Evolutionary conservation across 2,797 vertebrate species (phyloP).

Genomic region (Otolemur crassicaudatus): DNA sequence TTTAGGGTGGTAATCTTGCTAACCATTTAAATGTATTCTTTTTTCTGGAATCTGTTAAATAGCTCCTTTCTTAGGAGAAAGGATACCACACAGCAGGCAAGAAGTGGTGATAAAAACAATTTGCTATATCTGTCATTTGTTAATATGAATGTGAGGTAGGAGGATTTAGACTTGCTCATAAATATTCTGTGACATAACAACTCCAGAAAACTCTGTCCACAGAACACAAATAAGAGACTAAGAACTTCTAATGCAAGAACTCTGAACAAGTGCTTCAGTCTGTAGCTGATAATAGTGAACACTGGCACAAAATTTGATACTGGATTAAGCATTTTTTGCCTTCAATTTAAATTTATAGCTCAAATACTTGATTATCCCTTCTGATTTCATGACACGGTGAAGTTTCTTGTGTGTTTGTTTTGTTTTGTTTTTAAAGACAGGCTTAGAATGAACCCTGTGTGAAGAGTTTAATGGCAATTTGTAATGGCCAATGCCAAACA

Average conservation of each 20-base stretch:
- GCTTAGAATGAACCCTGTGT: constrained; percentile 3
- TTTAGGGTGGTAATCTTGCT: constrained; percentile 32
- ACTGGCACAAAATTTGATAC: constrained; percentile 10
- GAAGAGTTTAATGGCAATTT: constrained; percentile 29
- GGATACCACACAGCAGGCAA: neutral
- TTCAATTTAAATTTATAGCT: constrained; percentile 53
- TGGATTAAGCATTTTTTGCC: constrained; percentile 24
- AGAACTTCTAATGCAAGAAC: neutral
- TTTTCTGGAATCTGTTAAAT: constrained; percentile 59
- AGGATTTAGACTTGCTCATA: constrained; percentile 25
- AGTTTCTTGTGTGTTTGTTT: neutral
- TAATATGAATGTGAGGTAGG: neutral
- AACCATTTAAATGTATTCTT: constrained; percentile 52
- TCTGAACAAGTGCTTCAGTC: constrained; percentile 7
- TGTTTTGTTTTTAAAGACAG: constrained; percentile 9
- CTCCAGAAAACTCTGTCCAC: neutral
- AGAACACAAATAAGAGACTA: constrained; percentile 17
- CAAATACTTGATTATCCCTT: neutral
- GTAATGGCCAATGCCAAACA: neutral
- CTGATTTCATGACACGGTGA: neutral
- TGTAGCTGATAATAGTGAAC: constrained; percentile 21
- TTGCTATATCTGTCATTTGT: constrained; percentile 4
- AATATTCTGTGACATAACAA: neutral
- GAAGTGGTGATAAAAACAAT: constrained; percentile 35
- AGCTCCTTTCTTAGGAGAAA: constrained; percentile 44